Evolutionary conservation across 2,113 vertebrate species (phyloP).

Genomic region (Odocoileus virginianus): DNA sequence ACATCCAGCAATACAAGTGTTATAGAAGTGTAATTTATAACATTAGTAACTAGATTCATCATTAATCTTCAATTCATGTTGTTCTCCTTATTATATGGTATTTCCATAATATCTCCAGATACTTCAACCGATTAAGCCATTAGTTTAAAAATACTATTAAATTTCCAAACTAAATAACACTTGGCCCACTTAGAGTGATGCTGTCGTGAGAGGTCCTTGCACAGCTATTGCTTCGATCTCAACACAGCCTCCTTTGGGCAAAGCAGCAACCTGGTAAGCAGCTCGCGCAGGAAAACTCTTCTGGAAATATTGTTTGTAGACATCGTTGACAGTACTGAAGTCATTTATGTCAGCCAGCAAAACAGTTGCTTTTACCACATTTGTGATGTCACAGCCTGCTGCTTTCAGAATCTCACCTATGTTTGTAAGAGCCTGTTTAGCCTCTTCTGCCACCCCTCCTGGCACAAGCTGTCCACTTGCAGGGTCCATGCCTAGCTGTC

Average conservation of each 20-base stretch:
- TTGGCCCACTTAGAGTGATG: neutral
- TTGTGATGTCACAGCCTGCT: too few relatives aligned
- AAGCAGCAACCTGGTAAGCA: too few relatives aligned
- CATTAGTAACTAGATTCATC: neutral
- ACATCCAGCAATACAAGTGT: neutral
- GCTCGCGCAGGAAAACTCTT: too few relatives aligned
- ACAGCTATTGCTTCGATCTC: slow-evolving; percentile 70
- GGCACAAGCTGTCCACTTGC: too few relatives aligned
- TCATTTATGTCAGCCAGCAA: too few relatives aligned
- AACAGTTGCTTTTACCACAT: too few relatives aligned
- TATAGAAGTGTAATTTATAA: neutral
- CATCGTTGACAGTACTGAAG: too few relatives aligned
- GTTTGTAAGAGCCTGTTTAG: too few relatives aligned
- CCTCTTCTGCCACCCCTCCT: too few relatives aligned
- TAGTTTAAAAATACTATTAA: neutral
- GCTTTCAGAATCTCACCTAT: too few relatives aligned
- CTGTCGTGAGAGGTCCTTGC: slow-evolving; percentile 36
- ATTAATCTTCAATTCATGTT: neutral
- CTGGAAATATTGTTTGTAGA: too few relatives aligned
- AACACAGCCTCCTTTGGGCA: slow-evolving; percentile 10
- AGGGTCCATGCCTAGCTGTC: too few relatives aligned
- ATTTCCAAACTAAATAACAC: neutral
- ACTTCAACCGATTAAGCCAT: neutral
- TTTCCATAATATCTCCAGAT: neutral
- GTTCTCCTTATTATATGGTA: neutral